Evolutionary conservation across 2,888 invertebrate species (phyloP), one percentile per base, ranked within the genome.

Genomic region (Cryptus armator): DNA sequence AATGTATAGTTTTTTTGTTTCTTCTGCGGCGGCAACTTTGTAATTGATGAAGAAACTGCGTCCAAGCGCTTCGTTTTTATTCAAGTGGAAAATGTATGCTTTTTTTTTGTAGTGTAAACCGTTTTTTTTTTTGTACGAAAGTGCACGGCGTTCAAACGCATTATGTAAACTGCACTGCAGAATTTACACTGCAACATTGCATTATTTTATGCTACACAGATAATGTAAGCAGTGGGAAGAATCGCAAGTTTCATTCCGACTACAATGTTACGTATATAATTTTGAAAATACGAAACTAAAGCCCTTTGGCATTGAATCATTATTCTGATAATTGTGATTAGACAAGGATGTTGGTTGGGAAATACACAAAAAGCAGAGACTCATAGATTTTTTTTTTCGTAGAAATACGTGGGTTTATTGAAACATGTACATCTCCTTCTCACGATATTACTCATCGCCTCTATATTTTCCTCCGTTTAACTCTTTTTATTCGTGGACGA

Each of bases 321-420:
- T 66, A 16, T 51, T 14, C 5, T 1, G 12, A 19, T 51, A 9
- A 59, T 68, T 32, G 12, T 9, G 46, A 3, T 29, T 9, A 16
- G 29, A n/a, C 16, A 24, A 71, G 84, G 68, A 19, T 66, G 44
- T 51, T 67, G 48, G 67, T 70, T n/a, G 80, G 81, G 81, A 70
- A 59, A 24, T 14, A 14, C 32, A 43, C 51, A 68, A 68, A 44
- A 72, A 29, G 1, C 12, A 48, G 10, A 71, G 43, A 48, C 66
- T 68, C 77, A 64, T 43, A 72, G 56, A 19, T 66, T 53, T 77
- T 56, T 76, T 88, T 81, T 87, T 91, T 91, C 92, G 91, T 93
- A 93, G 93, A 93, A 93, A 93, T 93, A 93, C 92, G 92, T 92
- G 89, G 89, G 89, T 93, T 93, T 93, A 93, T 93, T 93, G 92